Conservation (phyloP, 2,797 vertebrate genomes). For the Stomatorhinus walkeri region DNA sequence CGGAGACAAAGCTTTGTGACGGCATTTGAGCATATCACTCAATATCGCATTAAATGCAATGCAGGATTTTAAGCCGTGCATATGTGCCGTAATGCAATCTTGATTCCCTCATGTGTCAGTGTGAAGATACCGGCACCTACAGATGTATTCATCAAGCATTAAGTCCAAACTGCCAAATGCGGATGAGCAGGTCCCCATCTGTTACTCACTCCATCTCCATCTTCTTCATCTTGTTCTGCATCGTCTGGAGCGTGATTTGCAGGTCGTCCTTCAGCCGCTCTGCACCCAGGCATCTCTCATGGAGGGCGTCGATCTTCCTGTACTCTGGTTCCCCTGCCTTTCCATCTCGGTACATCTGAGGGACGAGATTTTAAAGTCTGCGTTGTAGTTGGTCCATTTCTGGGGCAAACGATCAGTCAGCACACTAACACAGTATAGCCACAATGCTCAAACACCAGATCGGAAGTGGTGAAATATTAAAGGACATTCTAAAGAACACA, state of each 20-base stretch:
- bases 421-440: neutral
- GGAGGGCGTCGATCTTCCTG: conserved; percentile 80
- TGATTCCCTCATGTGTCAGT: neutral
- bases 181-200: neutral
- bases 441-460: neutral
- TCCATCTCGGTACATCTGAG: conserved; percentile 74
- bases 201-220: conserved; percentile 79
- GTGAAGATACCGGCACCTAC: neutral
- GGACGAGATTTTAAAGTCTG: neutral
- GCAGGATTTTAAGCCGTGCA: neutral
- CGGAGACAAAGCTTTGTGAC: neutral
- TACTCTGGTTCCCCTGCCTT: conserved; percentile 64
- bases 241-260: conserved; percentile 69
- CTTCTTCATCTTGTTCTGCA: conserved; percentile 77
- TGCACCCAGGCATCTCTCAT: conserved; percentile 75
- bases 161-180: neutral
- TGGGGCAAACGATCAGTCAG: neutral
- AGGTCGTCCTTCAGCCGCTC: conserved; percentile 78
- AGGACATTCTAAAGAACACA: neutral
- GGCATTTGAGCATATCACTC: neutral
- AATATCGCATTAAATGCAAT: neutral
- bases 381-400: neutral
- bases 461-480: neutral
- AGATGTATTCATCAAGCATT: neutral
- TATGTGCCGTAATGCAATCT: neutral